Conservation (phyloP, 2,113 vertebrate genomes). For the Tachuris rubrigastra region DNA sequence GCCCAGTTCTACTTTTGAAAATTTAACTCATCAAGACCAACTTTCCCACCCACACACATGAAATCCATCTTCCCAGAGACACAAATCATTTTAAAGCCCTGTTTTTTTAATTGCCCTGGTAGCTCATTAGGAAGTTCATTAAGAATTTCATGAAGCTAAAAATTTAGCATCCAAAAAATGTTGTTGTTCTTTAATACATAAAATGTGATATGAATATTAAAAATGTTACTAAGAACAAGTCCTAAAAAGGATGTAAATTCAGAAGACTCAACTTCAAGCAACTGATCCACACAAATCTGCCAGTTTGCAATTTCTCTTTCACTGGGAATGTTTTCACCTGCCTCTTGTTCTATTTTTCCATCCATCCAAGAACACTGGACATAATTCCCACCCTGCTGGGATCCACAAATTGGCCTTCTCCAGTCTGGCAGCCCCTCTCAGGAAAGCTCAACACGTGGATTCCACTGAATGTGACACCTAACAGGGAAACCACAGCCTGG, state of each 20-base stretch:
- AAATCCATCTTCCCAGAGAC: not conserved
- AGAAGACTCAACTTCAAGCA: not conserved
- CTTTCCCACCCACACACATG: not conserved
- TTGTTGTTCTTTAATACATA: not conserved
- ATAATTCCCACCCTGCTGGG: not conserved
- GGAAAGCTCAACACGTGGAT: not conserved
- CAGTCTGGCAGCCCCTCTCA: accelerated
- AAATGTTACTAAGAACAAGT: not conserved
- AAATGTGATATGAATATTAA: not conserved
- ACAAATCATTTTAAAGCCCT: not conserved
- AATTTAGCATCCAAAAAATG: not conserved
- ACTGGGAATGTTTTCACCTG: not conserved
- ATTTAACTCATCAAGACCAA: not conserved
- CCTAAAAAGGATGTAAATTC: not conserved
- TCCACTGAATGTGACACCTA: accelerated
- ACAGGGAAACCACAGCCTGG: not conserved
- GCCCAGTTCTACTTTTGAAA: not conserved
- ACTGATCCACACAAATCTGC: not conserved
- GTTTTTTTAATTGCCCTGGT: not conserved
- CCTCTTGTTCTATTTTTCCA: accelerated
- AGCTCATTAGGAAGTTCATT: not conserved
- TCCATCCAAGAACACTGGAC: not conserved
- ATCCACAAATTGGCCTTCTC: not conserved
- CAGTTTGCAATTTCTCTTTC: not conserved
- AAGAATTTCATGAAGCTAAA: not conserved